Evolutionary conservation across 1,140 invertebrate genomes (phyloP).

Genomic region (Ceratosolen fusciceps): DNA sequence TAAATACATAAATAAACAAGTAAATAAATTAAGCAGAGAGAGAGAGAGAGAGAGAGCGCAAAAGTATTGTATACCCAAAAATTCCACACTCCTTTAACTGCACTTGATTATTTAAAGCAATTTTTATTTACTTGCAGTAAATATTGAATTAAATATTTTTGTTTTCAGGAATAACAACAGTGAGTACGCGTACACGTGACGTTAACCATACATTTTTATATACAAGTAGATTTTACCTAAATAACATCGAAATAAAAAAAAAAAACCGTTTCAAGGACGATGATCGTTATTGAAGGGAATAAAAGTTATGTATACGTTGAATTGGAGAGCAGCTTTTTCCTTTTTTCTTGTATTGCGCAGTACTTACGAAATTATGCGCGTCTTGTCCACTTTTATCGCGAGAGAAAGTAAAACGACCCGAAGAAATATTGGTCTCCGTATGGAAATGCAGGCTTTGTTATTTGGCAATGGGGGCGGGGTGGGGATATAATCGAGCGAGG

Average conservation of each 20-base stretch:
- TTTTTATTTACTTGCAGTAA: slow-evolving; percentile 24
- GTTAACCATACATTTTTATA: slow-evolving; percentile 25
- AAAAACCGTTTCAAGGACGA: neutral
- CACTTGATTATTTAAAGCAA: slow-evolving; percentile 26
- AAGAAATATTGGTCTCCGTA: slow-evolving; percentile 11
- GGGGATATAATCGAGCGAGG: too few species aligned
- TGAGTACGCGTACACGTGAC: slow-evolving; percentile 13
- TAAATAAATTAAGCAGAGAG: too few species aligned
- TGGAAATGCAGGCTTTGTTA: too few species aligned
- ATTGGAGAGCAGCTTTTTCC: too few species aligned
- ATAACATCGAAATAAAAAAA: slow-evolving; percentile 32
- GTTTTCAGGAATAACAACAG: slow-evolving; percentile 27
- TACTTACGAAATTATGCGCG: neutral
- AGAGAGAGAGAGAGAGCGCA: too few species aligned
- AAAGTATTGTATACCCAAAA: too few species aligned
- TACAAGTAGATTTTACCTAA: slow-evolving; percentile 30
- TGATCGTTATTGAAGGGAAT: neutral
- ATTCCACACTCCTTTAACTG: slow-evolving; percentile 2
- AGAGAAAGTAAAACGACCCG: neutral
- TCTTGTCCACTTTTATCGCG: neutral
- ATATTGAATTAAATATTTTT: slow-evolving; percentile 16
- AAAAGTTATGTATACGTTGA: neutral
- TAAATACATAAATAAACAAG: too few species aligned
- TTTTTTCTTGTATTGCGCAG: too few species aligned
- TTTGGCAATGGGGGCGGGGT: too few species aligned